These are phyloP conservation scores for Marasmarcha lunaedactyla DNA, from an alignment of 2,888 invertebrate species.

Conservation along the genomic window DNA sequence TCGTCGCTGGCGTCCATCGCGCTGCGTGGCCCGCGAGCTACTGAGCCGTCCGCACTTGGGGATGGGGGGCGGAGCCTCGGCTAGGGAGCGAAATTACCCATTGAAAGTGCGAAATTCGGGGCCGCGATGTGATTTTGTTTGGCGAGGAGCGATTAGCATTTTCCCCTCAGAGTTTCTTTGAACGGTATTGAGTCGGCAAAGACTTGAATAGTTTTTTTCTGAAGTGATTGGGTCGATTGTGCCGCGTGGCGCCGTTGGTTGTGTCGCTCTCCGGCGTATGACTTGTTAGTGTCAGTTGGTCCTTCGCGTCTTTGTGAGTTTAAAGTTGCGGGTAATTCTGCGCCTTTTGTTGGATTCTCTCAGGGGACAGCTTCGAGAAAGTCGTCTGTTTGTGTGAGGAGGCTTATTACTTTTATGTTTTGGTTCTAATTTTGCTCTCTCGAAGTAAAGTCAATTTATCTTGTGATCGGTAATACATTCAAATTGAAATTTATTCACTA, in stretches of 20 bases:
- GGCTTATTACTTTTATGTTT: too few relatives aligned
- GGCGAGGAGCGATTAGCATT: slow-evolving; percentile 61
- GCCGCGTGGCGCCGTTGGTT: slow-evolving; percentile 39
- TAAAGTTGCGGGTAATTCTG: slow-evolving; percentile 13
- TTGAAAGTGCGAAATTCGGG: slow-evolving; percentile 68
- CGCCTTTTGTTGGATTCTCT: neutral
- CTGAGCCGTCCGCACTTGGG: slow-evolving; percentile 30
- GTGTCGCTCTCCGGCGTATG: slow-evolving; percentile 6
- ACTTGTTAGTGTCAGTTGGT: slow-evolving; percentile 23
- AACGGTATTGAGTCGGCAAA: slow-evolving; percentile 26
- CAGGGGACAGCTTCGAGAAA: too few relatives aligned
- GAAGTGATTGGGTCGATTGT: slow-evolving; percentile 65
- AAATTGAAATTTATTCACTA: too few relatives aligned
- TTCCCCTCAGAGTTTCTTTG: slow-evolving; percentile 50
- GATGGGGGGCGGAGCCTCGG: slow-evolving; percentile 34
- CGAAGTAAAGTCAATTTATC: too few relatives aligned
- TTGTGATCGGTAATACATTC: too few relatives aligned
- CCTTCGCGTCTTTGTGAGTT: slow-evolving; percentile 16
- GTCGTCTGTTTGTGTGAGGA: too few relatives aligned
- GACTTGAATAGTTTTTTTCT: slow-evolving; percentile 48
- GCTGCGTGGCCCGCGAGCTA: slow-evolving; percentile 34
- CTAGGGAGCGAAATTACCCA: slow-evolving; percentile 56
- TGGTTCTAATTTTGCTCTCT: too few relatives aligned
- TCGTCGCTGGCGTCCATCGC: slow-evolving; percentile 57
- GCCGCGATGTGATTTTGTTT: slow-evolving; percentile 66